Percentiles rank a stretch among this genome's conserved stretches.
phyloP scores from a whole-genome alignment of 1,140 invertebrate species.

The Halyomorpha halys region DNA sequence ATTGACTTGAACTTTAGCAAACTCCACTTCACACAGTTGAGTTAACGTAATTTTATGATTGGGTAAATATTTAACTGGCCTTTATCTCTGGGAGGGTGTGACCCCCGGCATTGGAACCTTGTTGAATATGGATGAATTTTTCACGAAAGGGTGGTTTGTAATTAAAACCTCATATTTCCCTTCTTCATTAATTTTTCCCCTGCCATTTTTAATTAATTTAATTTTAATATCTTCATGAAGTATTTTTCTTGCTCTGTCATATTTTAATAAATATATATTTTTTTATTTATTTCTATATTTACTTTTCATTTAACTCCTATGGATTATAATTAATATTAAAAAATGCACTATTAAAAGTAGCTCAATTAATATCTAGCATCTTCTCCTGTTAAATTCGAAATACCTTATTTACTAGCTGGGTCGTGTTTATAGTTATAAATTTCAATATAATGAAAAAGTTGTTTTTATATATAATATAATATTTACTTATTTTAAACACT shows the following conservation, averaged over 20 bases:
- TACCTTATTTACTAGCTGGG: no score
- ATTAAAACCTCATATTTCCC: background rate
- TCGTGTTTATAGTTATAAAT: no score
- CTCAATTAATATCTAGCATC: no score
- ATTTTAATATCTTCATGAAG: background rate
- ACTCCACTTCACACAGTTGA: background rate
- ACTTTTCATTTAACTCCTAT: no score
- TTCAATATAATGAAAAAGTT: no score
- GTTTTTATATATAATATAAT: no score
- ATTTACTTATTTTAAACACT: no score
- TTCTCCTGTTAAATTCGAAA: no score
- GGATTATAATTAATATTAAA: no score
- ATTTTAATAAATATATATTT: no score
- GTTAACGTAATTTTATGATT: background rate
- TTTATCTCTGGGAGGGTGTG: background rate
- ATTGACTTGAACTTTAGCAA: background rate
- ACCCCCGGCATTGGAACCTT: background rate
- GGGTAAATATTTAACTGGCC: background rate
- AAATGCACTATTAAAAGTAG: no score
- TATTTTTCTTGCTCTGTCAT: background rate
- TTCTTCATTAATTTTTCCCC: background rate
- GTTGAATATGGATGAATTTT: background rate
- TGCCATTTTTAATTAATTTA: background rate
- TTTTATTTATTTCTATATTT: no score
- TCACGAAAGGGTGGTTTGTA: background rate